Evolutionary conservation across 2,797 vertebrate genomes (phyloP).

Genomic region (Molossus molossus): DNA sequence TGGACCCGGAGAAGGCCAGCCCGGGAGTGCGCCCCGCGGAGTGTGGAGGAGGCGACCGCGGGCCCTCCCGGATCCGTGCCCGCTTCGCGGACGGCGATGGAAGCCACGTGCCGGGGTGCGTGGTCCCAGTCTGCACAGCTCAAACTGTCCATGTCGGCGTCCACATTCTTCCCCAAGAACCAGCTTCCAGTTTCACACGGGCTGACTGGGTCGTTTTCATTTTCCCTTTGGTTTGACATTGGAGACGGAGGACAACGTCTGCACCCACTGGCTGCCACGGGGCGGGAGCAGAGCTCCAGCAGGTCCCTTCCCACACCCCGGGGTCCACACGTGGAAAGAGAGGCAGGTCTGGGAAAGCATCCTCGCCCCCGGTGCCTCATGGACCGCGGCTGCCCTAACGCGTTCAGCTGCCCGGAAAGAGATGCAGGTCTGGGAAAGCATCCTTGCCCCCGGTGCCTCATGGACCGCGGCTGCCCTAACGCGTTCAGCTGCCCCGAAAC

Average conservation of each 20-base stretch:
- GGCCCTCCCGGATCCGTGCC: rapidly evolving
- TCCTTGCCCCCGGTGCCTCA: rapidly evolving
- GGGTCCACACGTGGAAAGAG: background rate
- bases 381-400: background rate
- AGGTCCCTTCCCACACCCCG: background rate
- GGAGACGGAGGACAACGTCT: background rate
- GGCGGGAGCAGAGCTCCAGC: background rate
- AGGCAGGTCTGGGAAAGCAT: background rate
- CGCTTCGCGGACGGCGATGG: rapidly evolving
- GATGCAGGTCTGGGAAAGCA: background rate
- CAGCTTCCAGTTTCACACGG: background rate
- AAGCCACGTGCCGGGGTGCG: rapidly evolving
- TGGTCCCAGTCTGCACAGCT: background rate
- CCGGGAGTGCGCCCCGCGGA: rapidly evolving
- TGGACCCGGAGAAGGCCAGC: background rate
- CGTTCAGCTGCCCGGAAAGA: background rate
- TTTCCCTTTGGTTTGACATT: background rate
- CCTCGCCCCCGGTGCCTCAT: rapidly evolving
- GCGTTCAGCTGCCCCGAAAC: background rate
- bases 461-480: background rate
- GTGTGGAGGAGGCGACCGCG: rapidly evolving
- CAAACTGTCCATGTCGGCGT: rapidly evolving
- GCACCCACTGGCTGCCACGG: background rate
- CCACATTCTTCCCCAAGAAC: background rate
- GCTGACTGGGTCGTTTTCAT: background rate